phyloP scores from a whole-genome alignment of 2,888 invertebrate species.

The Molorchus minor region DNA sequence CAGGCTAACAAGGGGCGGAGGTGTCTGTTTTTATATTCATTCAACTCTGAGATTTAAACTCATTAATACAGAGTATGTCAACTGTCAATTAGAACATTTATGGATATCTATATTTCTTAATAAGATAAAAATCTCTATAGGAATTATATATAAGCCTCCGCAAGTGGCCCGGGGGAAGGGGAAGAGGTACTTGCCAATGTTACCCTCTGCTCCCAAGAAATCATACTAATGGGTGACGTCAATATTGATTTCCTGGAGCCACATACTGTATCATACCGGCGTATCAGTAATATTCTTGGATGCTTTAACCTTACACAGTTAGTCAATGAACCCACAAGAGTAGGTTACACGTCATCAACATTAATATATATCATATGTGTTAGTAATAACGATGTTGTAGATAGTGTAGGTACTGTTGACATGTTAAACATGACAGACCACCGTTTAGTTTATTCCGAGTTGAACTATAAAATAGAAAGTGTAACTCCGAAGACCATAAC shows the following conservation, averaged over 20 bases:
- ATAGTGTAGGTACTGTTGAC: background rate
- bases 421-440: background rate
- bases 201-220: background rate
- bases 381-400: background rate
- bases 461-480: background rate
- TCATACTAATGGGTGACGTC: background rate
- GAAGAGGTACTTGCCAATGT: background rate
- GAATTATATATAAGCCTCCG: background rate
- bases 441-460: background rate
- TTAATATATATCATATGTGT: background rate
- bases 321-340: background rate
- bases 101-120: background rate
- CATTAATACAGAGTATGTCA: background rate
- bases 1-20: background rate
- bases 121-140: background rate
- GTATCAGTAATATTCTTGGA: background rate
- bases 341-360: background rate
- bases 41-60: background rate
- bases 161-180: too few species aligned
- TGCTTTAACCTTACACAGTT: background rate
- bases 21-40: background rate
- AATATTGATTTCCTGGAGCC: background rate
- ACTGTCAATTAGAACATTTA: background rate
- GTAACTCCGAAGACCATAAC: slow-evolving; percentile 20
- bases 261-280: background rate